phyloP scores from a whole-genome alignment of 2,797 vertebrate species.

The Acanthis flammea region DNA sequence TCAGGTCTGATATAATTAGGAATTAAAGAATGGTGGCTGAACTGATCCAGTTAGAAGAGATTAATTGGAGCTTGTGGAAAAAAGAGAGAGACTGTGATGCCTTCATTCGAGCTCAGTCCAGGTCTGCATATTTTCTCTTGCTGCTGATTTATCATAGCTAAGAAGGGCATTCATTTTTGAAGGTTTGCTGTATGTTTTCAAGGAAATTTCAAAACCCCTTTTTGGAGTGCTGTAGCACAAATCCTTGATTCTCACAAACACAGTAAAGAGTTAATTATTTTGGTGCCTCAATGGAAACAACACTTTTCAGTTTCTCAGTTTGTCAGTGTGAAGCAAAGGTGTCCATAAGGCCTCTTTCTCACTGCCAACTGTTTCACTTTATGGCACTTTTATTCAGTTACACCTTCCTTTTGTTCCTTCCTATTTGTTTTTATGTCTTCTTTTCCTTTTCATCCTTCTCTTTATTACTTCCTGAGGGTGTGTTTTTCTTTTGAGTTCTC shows the following conservation, averaged over 20 bases:
- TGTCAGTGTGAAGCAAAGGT: neutral
- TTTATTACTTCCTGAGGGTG: neutral
- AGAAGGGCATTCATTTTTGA: neutral
- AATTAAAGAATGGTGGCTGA: neutral
- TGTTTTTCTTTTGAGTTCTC: neutral
- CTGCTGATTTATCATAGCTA: neutral
- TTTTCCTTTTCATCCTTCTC: neutral
- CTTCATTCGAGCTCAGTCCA: neutral
- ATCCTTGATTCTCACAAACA: neutral
- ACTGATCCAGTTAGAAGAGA: neutral
- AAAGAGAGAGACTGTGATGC: neutral
- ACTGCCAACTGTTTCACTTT: neutral
- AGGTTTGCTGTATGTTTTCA: neutral
- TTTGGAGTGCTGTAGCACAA: neutral
- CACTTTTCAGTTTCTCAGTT: neutral
- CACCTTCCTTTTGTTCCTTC: slow-evolving; percentile 6
- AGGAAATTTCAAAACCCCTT: neutral
- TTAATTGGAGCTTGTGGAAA: neutral
- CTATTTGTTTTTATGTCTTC: neutral
- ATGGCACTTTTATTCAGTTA: neutral
- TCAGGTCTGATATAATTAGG: neutral
- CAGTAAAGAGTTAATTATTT: neutral
- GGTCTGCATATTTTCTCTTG: neutral
- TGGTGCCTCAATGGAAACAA: neutral
- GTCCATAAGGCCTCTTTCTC: neutral